phyloP scores from a whole-genome alignment of 2,797 vertebrate genomes.

The Channallabes apus region DNA sequence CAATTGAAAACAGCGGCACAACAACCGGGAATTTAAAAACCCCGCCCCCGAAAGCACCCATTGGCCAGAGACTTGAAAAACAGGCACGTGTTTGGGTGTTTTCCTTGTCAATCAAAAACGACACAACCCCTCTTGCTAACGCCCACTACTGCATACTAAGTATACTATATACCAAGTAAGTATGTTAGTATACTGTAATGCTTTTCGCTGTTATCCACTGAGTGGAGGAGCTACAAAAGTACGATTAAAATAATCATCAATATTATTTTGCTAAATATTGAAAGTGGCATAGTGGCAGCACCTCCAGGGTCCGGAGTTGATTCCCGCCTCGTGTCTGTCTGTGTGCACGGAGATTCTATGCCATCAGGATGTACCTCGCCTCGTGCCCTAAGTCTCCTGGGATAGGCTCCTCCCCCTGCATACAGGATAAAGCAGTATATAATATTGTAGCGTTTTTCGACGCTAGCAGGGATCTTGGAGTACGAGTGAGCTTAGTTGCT shows the following conservation, averaged over 20 bases:
- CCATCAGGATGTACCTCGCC: too few relatives aligned
- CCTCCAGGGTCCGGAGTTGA: too few relatives aligned
- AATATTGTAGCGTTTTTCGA: too few relatives aligned
- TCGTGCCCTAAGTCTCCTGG: too few relatives aligned
- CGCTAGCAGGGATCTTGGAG: too few relatives aligned
- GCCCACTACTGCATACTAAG: constrained; percentile 10
- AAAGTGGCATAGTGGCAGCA: neutral
- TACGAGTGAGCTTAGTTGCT: too few relatives aligned
- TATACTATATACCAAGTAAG: too few relatives aligned
- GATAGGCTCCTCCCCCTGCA: too few relatives aligned
- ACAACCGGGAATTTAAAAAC: constrained; percentile 60
- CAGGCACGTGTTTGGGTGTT: constrained; percentile 20
- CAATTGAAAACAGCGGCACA: constrained; percentile 61
- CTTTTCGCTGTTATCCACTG: neutral
- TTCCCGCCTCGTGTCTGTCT: too few relatives aligned
- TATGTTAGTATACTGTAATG: neutral
- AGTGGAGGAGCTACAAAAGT: neutral
- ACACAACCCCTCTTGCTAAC: constrained; percentile 14
- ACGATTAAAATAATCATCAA: neutral
- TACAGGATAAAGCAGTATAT: too few relatives aligned
- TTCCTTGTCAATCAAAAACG: constrained; percentile 39
- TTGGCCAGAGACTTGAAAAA: constrained; percentile 41
- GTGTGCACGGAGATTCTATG: too few relatives aligned
- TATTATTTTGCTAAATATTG: neutral
- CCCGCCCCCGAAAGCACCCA: constrained; percentile 48